phyloP scores from a whole-genome alignment of 2,797 vertebrate genomes.

The Todus mexicanus region DNA sequence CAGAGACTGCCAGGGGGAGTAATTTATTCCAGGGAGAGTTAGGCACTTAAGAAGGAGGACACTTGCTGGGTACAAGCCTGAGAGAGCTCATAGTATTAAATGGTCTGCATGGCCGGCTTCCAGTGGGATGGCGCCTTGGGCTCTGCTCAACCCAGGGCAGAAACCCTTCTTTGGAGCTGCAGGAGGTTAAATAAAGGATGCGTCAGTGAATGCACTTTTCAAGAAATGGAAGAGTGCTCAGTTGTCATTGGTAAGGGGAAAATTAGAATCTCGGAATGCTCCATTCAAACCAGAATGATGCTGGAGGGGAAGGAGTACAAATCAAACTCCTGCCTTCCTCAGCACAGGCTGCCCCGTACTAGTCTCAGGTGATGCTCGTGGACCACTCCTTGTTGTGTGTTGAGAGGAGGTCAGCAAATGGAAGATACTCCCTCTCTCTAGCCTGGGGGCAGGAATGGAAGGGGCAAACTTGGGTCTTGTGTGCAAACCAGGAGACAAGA shows the following conservation, averaged over 20 bases:
- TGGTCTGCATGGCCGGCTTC: background rate
- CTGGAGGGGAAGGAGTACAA: background rate
- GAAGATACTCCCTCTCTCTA: background rate
- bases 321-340: background rate
- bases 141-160: background rate
- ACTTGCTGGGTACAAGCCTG: background rate
- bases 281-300: background rate
- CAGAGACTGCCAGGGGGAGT: background rate
- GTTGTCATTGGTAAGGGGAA: background rate
- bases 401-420: background rate
- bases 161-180: background rate
- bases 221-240: background rate
- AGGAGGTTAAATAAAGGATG: background rate
- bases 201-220: background rate
- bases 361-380: accelerated
- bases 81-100: background rate
- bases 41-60: background rate
- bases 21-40: conserved; percentile 18
- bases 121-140: accelerated
- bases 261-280: background rate
- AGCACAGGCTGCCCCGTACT: background rate
- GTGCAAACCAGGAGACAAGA: background rate
- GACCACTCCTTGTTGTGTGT: accelerated
- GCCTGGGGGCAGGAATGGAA: background rate
- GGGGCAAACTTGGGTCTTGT: background rate